Percentiles rank a stretch among this genome's conserved stretches.
Evolutionary conservation across 1,140 invertebrate genomes (phyloP).

Genomic region (Nebria ingens): DNA sequence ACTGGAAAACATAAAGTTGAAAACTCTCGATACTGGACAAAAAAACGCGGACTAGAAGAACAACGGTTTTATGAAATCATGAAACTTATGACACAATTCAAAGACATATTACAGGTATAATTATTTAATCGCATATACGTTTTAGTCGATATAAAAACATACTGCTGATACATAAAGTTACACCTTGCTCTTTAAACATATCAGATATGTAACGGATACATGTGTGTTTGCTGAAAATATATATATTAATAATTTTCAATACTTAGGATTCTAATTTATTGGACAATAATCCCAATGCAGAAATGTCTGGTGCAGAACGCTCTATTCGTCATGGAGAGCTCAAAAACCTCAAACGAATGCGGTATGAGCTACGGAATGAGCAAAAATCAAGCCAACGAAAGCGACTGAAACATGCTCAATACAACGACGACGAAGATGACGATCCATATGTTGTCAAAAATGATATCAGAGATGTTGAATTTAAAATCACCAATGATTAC

Average conservation of each 20-base stretch:
- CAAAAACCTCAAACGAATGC: constrained; percentile 70
- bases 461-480: constrained; percentile 89
- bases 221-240: no score
- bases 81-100: constrained; percentile 84
- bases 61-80: constrained; percentile 94
- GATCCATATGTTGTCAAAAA: constrained; percentile 45
- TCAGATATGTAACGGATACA: no score
- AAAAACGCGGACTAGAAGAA: constrained; percentile 80
- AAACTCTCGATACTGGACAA: constrained; percentile 72
- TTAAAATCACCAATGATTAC: constrained; percentile 63
- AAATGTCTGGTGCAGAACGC: constrained; percentile 65
- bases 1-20: constrained; percentile 25
- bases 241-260: background rate
- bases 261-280: constrained; percentile 54
- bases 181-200: no score
- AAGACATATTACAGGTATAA: constrained; percentile 64
- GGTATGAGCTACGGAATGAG: constrained; percentile 50
- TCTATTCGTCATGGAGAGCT: constrained; percentile 75
- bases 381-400: constrained; percentile 52
- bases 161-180: constrained; percentile 14
- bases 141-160: constrained; percentile 12
- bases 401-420: constrained; percentile 53
- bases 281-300: constrained; percentile 40
- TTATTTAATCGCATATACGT: background rate
- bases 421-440: constrained; percentile 41